Evolutionary conservation across 2,888 invertebrate species (phyloP), one percentile per base, ranked within the genome.

Genomic region (Marasmarcha lunaedactyla): DNA sequence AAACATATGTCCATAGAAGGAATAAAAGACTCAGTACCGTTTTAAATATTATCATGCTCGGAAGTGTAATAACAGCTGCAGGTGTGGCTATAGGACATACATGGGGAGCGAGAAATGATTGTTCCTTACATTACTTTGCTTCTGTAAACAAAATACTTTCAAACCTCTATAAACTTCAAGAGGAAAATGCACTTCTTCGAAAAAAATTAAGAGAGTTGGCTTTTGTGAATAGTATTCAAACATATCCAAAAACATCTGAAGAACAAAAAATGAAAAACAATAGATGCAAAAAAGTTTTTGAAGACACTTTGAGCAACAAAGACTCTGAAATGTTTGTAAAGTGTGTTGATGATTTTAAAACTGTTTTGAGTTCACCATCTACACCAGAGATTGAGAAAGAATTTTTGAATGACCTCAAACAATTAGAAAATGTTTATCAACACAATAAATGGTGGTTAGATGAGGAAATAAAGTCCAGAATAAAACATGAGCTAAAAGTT

Each of bases 71-170:
- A 41, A 83, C 79, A 15, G 81, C 84, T 12, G 77, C 76, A 15
- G 83, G 84, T 12, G 71, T 84, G 14, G 84, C 84, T 27, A 69
- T 84, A 34, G 84, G 84, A 1, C 83, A 84, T 47, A 77, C 83
- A 68, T 84, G 84, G 84, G 84, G 83, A 35, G 78, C 69, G 15
- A 72, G 63, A 49, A 70, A 81, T 51, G 83, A 84, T 42, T 84
- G 84, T 48, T 51, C 61, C 13, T 46, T 68, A 41, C 65, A 71
- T 33, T 57, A 65, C 35, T 51, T 63, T 42, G 72, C 79, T 34
- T 72, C 79, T 42, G 70, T 84, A 9, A 84, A 81, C 47, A 78
- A 81, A 60, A 71, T 84, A 43, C 50, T 84, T 39, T 79, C 79
- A 10, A 83, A 78, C 51, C 57, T 84, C 35, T 84, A 84, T 46